Conservation (phyloP, 2,797 vertebrate species). For the Chiloscyllium punctatum region DNA sequence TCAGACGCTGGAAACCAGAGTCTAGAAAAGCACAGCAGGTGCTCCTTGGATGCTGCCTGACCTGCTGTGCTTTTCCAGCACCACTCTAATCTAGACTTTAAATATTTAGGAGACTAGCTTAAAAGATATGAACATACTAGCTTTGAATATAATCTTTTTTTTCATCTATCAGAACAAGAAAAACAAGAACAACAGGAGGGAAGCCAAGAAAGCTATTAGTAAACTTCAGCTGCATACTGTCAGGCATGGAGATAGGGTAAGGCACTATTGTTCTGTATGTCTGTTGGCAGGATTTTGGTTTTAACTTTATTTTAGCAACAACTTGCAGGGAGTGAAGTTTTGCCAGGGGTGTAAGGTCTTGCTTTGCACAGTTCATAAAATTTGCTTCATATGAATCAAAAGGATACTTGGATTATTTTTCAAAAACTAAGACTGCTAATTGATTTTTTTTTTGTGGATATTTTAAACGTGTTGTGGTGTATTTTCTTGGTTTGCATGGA, state of each 20-base stretch:
- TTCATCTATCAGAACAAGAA: slow-evolving; percentile 24
- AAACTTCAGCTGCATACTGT: slow-evolving; percentile 64
- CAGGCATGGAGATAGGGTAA: slow-evolving; percentile 68
- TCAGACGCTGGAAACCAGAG: no score
- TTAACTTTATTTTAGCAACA: neutral
- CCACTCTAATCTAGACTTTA: neutral
- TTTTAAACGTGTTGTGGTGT: no score
- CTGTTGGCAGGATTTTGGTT: neutral
- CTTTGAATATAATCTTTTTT: neutral
- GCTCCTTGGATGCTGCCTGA: no score
- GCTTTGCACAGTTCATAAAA: no score
- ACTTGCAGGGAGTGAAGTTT: neutral
- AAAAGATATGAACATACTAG: neutral
- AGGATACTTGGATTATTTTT: neutral
- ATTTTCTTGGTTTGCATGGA: neutral
- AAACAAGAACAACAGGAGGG: slow-evolving; percentile 60
- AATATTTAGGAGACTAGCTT: neutral
- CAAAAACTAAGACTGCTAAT: neutral
- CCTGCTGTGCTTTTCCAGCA: no score
- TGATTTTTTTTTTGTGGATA: neutral
- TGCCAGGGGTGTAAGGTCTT: neutral
- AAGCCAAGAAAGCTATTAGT: slow-evolving; percentile 64
- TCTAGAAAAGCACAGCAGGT: no score
- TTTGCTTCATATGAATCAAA: neutral
- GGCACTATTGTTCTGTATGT: neutral